Conservation (phyloP, 2,888 invertebrate genomes). For the Stenodera caucasica region DNA sequence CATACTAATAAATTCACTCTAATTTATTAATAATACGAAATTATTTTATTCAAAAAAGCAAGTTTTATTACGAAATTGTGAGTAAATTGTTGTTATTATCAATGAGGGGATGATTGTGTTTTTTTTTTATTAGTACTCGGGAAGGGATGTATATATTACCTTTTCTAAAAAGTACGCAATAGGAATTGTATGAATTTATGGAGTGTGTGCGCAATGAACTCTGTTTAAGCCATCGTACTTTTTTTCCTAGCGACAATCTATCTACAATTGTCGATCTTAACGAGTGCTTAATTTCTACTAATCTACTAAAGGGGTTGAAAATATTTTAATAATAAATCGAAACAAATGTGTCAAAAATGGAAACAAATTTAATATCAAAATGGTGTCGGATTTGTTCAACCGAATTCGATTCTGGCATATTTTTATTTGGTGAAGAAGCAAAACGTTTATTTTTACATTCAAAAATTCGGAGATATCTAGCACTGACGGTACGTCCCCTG, state of each 20-base stretch:
- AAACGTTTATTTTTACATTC: slow-evolving; percentile 65
- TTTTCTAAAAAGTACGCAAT: slow-evolving; percentile 51
- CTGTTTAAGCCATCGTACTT: slow-evolving; percentile 45
- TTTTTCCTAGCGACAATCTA: slow-evolving; percentile 40
- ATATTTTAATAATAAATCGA: slow-evolving; percentile 17
- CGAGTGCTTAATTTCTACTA: slow-evolving; percentile 3
- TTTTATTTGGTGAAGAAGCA: slow-evolving; percentile 69
- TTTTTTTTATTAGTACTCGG: slow-evolving; percentile 18
- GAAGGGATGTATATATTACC: slow-evolving; percentile 43
- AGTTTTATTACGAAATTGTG: neutral
- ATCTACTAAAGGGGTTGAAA: slow-evolving; percentile 17
- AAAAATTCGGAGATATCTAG: slow-evolving; percentile 69
- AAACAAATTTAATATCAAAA: slow-evolving; percentile 40
- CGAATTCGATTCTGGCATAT: slow-evolving; percentile 63
- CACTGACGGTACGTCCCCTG: slow-evolving; percentile 61
- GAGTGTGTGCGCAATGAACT: slow-evolving; percentile 51
- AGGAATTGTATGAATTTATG: slow-evolving; percentile 50
- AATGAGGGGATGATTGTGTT: neutral
- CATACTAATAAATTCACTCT: slow-evolving; percentile 15
- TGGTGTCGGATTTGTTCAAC: slow-evolving; percentile 69
- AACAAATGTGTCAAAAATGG: slow-evolving; percentile 46
- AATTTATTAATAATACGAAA: neutral
- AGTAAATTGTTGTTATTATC: neutral
- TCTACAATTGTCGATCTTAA: slow-evolving; percentile 42
- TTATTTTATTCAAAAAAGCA: too few relatives aligned